phyloP scores from a whole-genome alignment of 2,888 invertebrate species.

The Mythimna ferrago region DNA sequence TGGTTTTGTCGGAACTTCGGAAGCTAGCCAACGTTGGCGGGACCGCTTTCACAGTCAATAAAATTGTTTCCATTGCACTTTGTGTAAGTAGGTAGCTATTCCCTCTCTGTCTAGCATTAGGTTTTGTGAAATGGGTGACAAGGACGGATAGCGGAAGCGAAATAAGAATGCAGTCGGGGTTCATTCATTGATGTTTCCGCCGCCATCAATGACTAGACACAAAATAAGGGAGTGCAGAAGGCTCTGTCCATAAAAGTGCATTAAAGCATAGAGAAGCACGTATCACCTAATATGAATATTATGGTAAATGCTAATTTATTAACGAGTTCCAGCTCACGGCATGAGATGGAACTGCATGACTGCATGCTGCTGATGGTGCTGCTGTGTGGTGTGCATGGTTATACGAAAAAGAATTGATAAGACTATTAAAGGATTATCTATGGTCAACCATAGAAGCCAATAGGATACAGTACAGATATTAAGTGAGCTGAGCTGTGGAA shows the following conservation, averaged over 20 bases:
- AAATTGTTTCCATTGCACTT: slow-evolving; percentile 73
- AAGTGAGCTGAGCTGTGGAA: neutral
- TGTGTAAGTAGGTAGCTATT: slow-evolving; percentile 62
- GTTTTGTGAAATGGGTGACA: slow-evolving; percentile 66
- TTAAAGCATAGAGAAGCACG: neutral
- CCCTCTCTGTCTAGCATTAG: slow-evolving; percentile 67
- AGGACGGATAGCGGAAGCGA: slow-evolving; percentile 81
- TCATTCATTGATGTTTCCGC: slow-evolving; percentile 85
- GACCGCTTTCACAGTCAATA: slow-evolving; percentile 74
- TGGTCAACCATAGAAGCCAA: neutral
- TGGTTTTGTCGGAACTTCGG: slow-evolving; percentile 28
- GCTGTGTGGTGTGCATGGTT: no score
- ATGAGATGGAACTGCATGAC: no score
- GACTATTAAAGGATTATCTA: neutral
- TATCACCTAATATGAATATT: no score
- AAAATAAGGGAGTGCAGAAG: slow-evolving; percentile 44
- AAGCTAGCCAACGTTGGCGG: slow-evolving; percentile 61
- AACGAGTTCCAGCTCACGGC: neutral
- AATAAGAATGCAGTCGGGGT: slow-evolving; percentile 81
- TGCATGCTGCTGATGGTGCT: no score
- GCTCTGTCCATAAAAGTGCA: neutral
- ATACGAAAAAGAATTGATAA: neutral
- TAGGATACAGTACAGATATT: neutral
- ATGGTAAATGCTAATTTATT: neutral
- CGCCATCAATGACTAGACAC: slow-evolving; percentile 72